Base-by-base conservation (phyloP, 2,888 invertebrate genomes). In the Dynastes hyllus region DNA sequence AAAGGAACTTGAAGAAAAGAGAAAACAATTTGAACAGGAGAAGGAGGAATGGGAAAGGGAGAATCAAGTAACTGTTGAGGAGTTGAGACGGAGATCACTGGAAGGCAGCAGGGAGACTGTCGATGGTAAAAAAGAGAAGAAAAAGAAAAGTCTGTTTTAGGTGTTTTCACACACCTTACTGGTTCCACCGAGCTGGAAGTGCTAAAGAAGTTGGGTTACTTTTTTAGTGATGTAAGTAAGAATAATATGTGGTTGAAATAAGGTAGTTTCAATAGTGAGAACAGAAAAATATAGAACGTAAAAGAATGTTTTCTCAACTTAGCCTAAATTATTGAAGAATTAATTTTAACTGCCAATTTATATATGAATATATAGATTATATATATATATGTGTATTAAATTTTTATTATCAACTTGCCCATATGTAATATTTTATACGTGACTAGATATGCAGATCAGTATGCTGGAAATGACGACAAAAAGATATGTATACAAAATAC, bases 71-170 rank as follows among this genome's bases (percentile, higher is more conserved):
- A 96, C 96, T 87, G 92, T 97, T 84, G 97, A 97, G 89, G 97
- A 97, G 88, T 91, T 97, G 85, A 93, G 97, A 84, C 92, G 97
- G 83, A 93, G 96, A 89, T 96, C 95, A 85, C 91, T 97, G 86
- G 97, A 97, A 89, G 95, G 96, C 83, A 96, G 95, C 90, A 95
- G 96, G 90, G 96, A 95, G 92, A 95, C 94, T 83, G 93, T 95
- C 84, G 96, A 96, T 87, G 96, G 96, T 85, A 95, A 96, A 90
- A 95, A 95, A 87, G 95, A 96, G 90, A 96, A 96, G 91, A 95
- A 95, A 92, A 96, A 96, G 93, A 96, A 96, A 92, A 95, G 96
- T 89, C 93, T 96, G 90, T 96, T 96, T 91, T 96, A 95, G 92
- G 65, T 79, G 70, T 70, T 79, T 70, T 71, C 69, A 37, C 61